Percentiles rank a stretch among this genome's conserved stretches.
Evolutionary conservation across 2,797 vertebrate species (phyloP).

Genomic region (Ibycter americanus): DNA sequence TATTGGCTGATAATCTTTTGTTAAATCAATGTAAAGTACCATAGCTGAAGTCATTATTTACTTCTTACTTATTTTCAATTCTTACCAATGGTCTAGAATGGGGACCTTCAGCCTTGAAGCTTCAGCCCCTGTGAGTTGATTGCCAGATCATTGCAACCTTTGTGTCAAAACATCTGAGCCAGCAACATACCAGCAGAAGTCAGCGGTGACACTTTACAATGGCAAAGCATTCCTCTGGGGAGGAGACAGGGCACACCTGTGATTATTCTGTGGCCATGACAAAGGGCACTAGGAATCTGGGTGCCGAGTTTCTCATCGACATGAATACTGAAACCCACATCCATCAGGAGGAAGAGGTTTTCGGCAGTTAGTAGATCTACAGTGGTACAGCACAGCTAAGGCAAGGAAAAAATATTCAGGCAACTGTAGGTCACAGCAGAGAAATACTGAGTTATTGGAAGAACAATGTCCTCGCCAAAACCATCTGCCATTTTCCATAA

Average conservation of each 20-base stretch:
- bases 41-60: background rate
- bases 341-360: background rate
- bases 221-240: background rate
- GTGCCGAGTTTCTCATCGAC: background rate
- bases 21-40: background rate
- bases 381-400: background rate
- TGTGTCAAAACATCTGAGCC: background rate
- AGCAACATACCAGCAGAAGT: background rate
- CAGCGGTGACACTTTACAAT: background rate
- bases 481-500: background rate
- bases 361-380: background rate
- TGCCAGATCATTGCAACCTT: background rate
- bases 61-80: background rate
- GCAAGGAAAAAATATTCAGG: background rate
- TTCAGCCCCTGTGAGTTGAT: background rate
- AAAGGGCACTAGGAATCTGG: background rate
- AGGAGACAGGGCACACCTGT: background rate
- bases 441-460: background rate
- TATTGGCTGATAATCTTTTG: background rate
- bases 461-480: background rate
- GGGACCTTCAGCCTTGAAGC: background rate
- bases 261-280: background rate
- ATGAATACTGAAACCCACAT: background rate
- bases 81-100: background rate
- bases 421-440: background rate